Evolutionary conservation across 2,888 invertebrate species (phyloP), one percentile per base, ranked within the genome.

Genomic region (Unio pictorum): DNA sequence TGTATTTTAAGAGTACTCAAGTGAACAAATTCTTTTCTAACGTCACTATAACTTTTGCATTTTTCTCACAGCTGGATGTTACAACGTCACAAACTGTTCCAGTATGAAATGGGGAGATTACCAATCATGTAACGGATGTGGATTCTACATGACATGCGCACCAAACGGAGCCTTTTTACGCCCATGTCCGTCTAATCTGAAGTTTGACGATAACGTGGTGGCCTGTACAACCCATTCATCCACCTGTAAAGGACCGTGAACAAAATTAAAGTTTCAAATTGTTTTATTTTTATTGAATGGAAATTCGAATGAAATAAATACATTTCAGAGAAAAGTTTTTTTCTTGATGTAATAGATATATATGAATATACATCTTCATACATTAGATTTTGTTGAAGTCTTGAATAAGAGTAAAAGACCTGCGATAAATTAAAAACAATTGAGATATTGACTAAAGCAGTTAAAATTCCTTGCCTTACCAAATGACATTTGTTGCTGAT

Each of bases 41-140:
- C 3, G 45, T 11, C 45, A 45, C 15, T 2, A 45, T 45, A 45
- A 45, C 45, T 45, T 45, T 15, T 4, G 45, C 26, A 8, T 64
- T n/a, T 55, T 45, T 4, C 23, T 73, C 66, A 45, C 67, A 81
- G 81, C 76, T 28, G 81, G 81, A 18, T 81, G 81, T 72, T 68
- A 75, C 6, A 73, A 73, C 5, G 55, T 56, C 3, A 20, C 65
- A 4, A 73, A 73, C 55, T 77, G 77, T 60, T 61, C 55, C 1
- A 71, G 71, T 8, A 69, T 66, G 34, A 71, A 69, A 15, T 74
- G 76, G 63, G 81, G 78, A 3, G 81, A 82, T 69, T 82, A 82
- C 63, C 81, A 77, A 59, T 80, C 81, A 17, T 84, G 84, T 62
- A 61, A 28, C 34, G 80, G 81, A 2, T 84, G 84, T 65, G 67